phyloP scores from a whole-genome alignment of 2,888 invertebrate species.

The Ormyrus nitidulus region DNA sequence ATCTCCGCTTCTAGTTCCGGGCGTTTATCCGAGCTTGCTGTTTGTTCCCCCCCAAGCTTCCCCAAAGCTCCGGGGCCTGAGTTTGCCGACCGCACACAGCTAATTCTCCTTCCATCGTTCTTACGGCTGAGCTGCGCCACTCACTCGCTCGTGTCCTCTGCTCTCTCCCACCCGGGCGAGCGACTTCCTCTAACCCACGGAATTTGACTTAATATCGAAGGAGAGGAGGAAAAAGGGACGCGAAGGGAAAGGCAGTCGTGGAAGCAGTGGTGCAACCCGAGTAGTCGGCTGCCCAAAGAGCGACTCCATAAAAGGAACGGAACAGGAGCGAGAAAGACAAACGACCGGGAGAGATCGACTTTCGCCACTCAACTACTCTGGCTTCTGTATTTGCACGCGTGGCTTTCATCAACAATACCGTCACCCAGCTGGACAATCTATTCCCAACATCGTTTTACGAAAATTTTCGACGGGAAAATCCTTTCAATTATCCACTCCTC shows the following conservation, averaged over 20 bases:
- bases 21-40: conserved; percentile 36
- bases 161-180: too few species aligned
- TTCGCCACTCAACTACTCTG: not conserved
- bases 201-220: conserved; percentile 40
- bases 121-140: conserved; percentile 18
- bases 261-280: not conserved
- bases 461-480: too few species aligned
- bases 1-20: conserved; percentile 25
- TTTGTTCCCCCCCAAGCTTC: conserved; percentile 11
- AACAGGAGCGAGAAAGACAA: conserved; percentile 20
- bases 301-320: conserved; percentile 16
- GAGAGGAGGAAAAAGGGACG: not conserved
- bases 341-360: conserved; percentile 2
- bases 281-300: not conserved
- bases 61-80: not conserved
- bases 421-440: too few species aligned
- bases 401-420: conserved; percentile 29
- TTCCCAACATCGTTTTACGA: too few species aligned
- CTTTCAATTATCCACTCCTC: too few species aligned
- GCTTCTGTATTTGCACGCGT: conserved; percentile 26
- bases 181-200: not conserved
- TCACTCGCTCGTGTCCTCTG: not conserved
- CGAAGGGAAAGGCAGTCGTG: not conserved
- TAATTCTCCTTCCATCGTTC: conserved; percentile 9
- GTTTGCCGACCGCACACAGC: conserved; percentile 2